These are phyloP conservation scores for Meandrusa payeni DNA, from an alignment of 2,888 invertebrate genomes.

Conservation along the genomic window DNA sequence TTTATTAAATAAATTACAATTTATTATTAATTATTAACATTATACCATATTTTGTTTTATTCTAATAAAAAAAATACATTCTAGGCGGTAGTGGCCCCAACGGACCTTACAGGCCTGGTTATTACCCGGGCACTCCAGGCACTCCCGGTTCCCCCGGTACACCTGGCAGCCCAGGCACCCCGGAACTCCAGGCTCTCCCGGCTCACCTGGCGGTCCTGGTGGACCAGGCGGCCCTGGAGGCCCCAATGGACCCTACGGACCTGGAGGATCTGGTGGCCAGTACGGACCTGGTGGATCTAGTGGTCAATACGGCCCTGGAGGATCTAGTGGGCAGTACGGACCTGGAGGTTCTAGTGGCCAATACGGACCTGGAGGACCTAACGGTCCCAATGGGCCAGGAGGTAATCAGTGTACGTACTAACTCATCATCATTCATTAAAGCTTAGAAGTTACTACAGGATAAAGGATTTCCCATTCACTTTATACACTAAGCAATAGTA, in stretches of 20 bases:
- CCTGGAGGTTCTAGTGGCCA: slow-evolving; percentile 39
- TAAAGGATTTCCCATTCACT: too few species aligned
- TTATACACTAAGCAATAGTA: too few species aligned
- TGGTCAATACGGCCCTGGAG: too few species aligned
- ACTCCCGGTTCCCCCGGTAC: slow-evolving; percentile 30
- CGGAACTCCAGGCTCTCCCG: slow-evolving; percentile 34
- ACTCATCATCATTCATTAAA: too few species aligned
- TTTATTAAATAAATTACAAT: too few species aligned
- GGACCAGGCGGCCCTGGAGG: slow-evolving; percentile 24
- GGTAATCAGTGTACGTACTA: slow-evolving; percentile 2
- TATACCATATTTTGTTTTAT: too few species aligned
- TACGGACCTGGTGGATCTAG: background rate
- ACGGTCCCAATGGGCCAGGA: slow-evolving; percentile 28
- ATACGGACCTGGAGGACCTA: slow-evolving; percentile 36
- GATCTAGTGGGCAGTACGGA: slow-evolving; percentile 33
- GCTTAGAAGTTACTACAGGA: too few species aligned
- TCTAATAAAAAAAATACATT: too few species aligned
- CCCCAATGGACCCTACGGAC: slow-evolving; percentile 30
- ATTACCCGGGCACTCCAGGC: slow-evolving; percentile 48
- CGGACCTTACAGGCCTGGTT: slow-evolving; percentile 62
- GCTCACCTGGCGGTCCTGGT: slow-evolving; percentile 30
- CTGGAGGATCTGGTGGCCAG: slow-evolving; percentile 33
- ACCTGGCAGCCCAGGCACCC: too few species aligned
- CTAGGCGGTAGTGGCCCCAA: too few species aligned
- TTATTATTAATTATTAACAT: too few species aligned